Evolutionary conservation across 1,140 invertebrate genomes (phyloP).

Genomic region (Ceratina calcarata): DNA sequence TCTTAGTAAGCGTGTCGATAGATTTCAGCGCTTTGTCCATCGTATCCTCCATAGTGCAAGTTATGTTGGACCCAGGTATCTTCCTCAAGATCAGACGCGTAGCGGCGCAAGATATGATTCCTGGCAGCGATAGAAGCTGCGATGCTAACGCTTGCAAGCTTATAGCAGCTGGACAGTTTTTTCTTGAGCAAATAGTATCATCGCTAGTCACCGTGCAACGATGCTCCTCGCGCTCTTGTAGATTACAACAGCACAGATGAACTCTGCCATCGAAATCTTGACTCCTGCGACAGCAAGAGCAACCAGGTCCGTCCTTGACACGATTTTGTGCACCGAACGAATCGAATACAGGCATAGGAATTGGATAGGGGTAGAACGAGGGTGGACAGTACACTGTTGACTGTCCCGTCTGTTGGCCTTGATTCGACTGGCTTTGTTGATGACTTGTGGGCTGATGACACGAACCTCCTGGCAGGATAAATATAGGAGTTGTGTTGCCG

Average conservation of each 20-base stretch:
- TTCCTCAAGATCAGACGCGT: slow-evolving; percentile 72
- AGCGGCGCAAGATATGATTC: slow-evolving; percentile 71
- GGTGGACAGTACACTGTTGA: slow-evolving; percentile 46
- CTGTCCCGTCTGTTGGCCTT: slow-evolving; percentile 26
- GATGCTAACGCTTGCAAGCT: slow-evolving; percentile 75
- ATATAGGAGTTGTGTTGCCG: slow-evolving; percentile 66
- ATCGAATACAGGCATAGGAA: slow-evolving; percentile 49
- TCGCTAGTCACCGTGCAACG: slow-evolving; percentile 58
- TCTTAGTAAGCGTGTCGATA: slow-evolving; percentile 64
- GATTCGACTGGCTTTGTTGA: slow-evolving; percentile 22
- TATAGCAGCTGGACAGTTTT: slow-evolving; percentile 71
- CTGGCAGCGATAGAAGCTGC: slow-evolving; percentile 73
- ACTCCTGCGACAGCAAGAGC: slow-evolving; percentile 54
- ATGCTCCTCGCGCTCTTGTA: slow-evolving; percentile 56
- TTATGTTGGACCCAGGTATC: slow-evolving; percentile 71
- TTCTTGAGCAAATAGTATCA: slow-evolving; percentile 67
- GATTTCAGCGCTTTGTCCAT: slow-evolving; percentile 67
- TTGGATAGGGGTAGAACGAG: slow-evolving; percentile 58
- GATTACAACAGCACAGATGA: background rate
- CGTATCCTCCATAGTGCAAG: slow-evolving; percentile 68
- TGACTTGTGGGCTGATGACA: slow-evolving; percentile 48
- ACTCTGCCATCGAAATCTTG: background rate
- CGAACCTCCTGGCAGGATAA: slow-evolving; percentile 69
- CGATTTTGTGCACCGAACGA: slow-evolving; percentile 21
- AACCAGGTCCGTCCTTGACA: slow-evolving; percentile 28